Base-by-base conservation (phyloP, 2,797 vertebrate species). In the Tangara arthus region DNA sequence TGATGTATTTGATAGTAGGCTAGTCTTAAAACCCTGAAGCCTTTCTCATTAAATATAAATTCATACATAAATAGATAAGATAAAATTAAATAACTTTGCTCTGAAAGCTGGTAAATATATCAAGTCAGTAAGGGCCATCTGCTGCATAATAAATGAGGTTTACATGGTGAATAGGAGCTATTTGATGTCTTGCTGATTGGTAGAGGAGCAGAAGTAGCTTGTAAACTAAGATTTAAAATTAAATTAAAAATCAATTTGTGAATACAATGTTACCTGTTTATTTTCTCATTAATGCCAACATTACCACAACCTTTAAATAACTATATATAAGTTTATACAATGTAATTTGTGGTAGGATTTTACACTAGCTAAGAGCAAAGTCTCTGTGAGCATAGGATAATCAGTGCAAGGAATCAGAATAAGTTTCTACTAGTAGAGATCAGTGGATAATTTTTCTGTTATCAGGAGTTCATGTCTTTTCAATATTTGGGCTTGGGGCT, bases 41-140 rank as follows among this genome's bases (percentile, higher is more conserved):
- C 56, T 87, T 77, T 59, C 42, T 90, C 50, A 27, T 94, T 69
- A 95, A 95, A 89, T 88, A 93, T 60, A 88, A 83, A 70, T 93
- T 82, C 49, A 73, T 34, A 49, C 47, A 64, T 77, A 92, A 95
- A 86, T 73, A 92, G 76, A 63, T 87, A 87, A 88, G 44, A 70
- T 91, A 87, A 91, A 96, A 89, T 91, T 87, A 94, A 96, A 82
- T 94, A 94, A 91, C 55, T 70, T 90, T 94, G 57, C 76, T 94
- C 63, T 94, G 94, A 93, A 96, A 96, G 61, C 57, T 92, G 80
- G 70, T 95, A 93, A 94, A 96, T 91, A 80, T 55, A 93, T 88
- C 61, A 87, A 83, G 34, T 93, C 64, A 63, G 41, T 90, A 81
- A 71, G 50, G 28, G 46, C 41, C 39, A 87, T 93, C 47, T 1